Base-by-base conservation (phyloP, 53 echinoderm and acorn worm species). In the Holothuria leucospilota region DNA sequence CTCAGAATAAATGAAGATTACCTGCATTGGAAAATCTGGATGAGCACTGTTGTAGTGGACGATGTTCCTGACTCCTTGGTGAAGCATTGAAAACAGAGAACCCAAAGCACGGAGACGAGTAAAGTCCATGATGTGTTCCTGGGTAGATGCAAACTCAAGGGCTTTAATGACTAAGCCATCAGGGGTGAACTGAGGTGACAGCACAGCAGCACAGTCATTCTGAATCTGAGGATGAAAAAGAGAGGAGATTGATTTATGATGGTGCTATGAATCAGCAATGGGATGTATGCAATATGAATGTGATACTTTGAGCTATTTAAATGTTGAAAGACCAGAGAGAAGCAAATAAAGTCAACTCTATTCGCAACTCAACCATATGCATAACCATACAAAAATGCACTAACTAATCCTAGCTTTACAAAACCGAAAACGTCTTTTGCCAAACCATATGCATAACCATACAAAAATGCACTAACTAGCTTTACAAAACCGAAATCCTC, bases 91-190 rank as follows among this genome's bases (percentile, higher is more conserved):
- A 85, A 95, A 94, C 34, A 99, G 94, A 6, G 99, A 95, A 51
- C 95, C 95, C 30, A 99, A 81, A 41, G 95, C 99, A 62, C 99
- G 80, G 30, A 99, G 87, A 52, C 99, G 90, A 62, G 99, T 95
- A 87, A 99, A 99, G 89, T 99, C 99, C 99, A 99, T 95, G 68
- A 99, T 95, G 78, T 99, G 99, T 39, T 99, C 99, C 84, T 93
- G 97, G 23, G 82, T 90, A 68, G 84, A 84, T 8, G 97, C 95
- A 68, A 93, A 97, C 85, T 97, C 97, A 64, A 97, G 69, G 41
- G 91, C 77, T 2, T 93, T 86, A 59, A 97, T 91, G 28, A 95
- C 94, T 81, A 97, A 59, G 16, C 95, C 95, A 29, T 99, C 99
- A 14, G 95, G 91, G 7, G 86, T 84, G 79, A 99, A 95, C 91